Evolutionary conservation across 2,797 vertebrate species (phyloP), one percentile per base, ranked within the genome.

Genomic region (Falco biarmicus): DNA sequence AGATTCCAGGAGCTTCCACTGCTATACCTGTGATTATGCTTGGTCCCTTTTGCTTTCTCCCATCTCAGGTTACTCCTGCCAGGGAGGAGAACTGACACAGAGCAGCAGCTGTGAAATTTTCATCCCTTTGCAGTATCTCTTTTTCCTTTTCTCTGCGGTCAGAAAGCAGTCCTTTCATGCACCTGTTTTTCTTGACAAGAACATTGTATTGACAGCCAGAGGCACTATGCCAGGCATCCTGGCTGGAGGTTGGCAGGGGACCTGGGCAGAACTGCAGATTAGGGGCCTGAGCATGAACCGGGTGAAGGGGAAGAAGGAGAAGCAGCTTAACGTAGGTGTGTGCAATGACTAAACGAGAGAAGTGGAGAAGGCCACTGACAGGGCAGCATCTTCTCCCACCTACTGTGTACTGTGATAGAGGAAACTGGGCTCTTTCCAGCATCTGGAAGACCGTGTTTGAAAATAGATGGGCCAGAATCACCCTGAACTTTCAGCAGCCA

Each of bases 401-500:
- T 39, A 0, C 25, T 20, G 57, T 7, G 73, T 25, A 2, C 66
- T 53, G 64, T 11, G 80, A 45, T 15, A 39, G 76, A 48, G 66
- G 34, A 37, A 41, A 3, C 19, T 1, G 66, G 66, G 70, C 47
- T 32, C 10, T 22, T 51, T 4, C 9, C 37, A 11, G 26, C 1
- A 11, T 10, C 45, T 85, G 76, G 15, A 64, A 45, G 28, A 18
- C 11, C 0, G 0, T 13, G 13, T 51, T 69, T 63, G 34, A 31
- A 69, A 88, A 43, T 3, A 3, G 0, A 0, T 8, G 50, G 45
- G 21, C 28, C 56, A 48, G n/a, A 63, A 13, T 48, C 21, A 3
- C 68, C 37, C 39, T 22, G 26, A 54, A 5, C 57, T 37, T 28
- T 5, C 73, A 68, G 19, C 43, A 43, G 10, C 60, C 41, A 0